phyloP scores from a whole-genome alignment of 2,797 vertebrate genomes.

The Amniataba percoides region DNA sequence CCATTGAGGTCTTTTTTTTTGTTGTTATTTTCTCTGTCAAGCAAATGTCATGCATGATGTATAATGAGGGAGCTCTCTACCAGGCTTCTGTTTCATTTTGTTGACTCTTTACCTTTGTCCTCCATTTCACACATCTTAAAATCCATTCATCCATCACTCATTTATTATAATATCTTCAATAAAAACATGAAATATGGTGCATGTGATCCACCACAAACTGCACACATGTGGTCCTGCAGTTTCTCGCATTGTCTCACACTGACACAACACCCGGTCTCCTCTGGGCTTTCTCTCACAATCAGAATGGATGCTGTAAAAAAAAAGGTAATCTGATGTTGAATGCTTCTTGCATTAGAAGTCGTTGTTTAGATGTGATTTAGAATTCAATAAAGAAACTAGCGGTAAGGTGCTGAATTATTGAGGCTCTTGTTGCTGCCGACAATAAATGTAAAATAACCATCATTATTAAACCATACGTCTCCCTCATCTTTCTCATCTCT shows the following conservation, averaged over 20 bases:
- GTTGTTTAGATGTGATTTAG: neutral
- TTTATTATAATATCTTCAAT: neutral
- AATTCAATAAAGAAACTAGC: neutral
- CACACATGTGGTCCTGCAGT: neutral
- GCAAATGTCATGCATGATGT: neutral
- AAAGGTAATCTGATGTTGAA: neutral
- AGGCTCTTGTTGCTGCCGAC: neutral
- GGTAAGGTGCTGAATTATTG: conserved; percentile 2
- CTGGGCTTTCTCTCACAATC: neutral
- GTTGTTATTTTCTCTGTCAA: neutral
- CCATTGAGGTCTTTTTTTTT: neutral
- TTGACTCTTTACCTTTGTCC: neutral
- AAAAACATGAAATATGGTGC: neutral
- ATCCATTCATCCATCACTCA: neutral
- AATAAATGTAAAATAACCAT: neutral
- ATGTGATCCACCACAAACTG: neutral
- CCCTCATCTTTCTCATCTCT: neutral
- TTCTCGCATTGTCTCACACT: conserved; percentile 4
- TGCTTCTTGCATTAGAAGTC: neutral
- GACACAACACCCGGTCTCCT: neutral
- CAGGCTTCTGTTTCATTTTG: neutral
- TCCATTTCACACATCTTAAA: neutral
- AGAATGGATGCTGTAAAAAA: neutral
- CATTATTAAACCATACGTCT: neutral
- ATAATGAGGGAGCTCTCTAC: neutral